Evolutionary conservation across 2,797 vertebrate species (phyloP), one percentile per base, ranked within the genome.

Genomic region (Pipistrellus pygmaeus): DNA sequence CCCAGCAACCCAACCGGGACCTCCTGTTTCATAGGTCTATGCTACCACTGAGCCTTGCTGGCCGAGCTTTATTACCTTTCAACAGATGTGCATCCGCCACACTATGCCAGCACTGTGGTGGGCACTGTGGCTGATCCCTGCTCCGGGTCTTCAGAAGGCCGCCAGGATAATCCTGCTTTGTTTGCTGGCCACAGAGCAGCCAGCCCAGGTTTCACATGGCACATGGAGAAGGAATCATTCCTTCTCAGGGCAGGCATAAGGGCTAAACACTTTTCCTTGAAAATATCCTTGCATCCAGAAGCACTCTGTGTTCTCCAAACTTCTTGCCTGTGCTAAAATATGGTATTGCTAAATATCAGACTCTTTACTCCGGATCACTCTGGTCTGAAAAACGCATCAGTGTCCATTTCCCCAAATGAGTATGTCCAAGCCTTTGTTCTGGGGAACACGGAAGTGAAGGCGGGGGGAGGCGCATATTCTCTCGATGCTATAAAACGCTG

Each of bases 341-440:
- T 0, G 71, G 64, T 76, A 8, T 3, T 25, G 20, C 41, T 21
- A 3, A 83, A 73, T 23, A 44, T 2, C 15, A 0, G 11, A 38
- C 5, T 41, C 5, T 85, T 38, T 21, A 60, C 91, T 85, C 30
- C 21, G 13, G 78, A 38, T 60, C 88, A 77, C 35, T 87, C 41
- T 85, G 35, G 35, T 88, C 71, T 32, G 80, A 91, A 68, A 82
- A 62, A 87, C 35, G 84, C 23, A 78, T 46, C 87, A 64, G 30
- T 51, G 15, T 68, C 66, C 23, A n/a, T 48, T 78, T 85, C 87
- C 48, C 48, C 44, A 60, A 66, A 89, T 68, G 46, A 81, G 64
- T 27, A 76, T 76, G 85, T 96, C 51, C 69, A 90, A 95, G 46
- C 57, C 69, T 55, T 64, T 76, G 8, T 93, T 89, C 35, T 44